Evolutionary conservation across 2,888 invertebrate genomes (phyloP), one percentile per base, ranked within the genome.

Genomic region (Polymixis flavicincta): DNA sequence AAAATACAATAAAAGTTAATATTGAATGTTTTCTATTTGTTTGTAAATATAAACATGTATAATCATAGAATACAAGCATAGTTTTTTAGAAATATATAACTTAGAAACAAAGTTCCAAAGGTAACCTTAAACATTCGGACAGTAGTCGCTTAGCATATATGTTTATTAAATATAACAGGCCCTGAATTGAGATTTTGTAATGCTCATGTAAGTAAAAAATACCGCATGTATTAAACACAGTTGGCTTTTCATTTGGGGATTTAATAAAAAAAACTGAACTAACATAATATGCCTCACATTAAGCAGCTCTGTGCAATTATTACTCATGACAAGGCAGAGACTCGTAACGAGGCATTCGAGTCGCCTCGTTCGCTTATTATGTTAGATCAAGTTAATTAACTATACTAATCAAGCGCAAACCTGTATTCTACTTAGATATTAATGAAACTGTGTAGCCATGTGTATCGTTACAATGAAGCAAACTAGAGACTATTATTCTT

Each of bases 401-500:
- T 74, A n/a, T 68, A 61, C 37, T 63, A 65, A 76, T 66, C 59
- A 69, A 76, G 70, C 48, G 37, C 37, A 6, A 80, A 83, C 71
- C 45, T 77, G 59, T 81, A 82, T 54, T 74, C 61, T 73, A 69
- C 37, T 79, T 78, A 76, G 63, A 70, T 11, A 80, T 79, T 60
- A 70, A 85, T 77, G 45, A 76, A 68, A 55, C 54, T 70, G 50
- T 65, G 57, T 76, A 81, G 61, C 45, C 68, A 54, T 78, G 57
- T 82, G 19, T 83, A 80, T 61, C 32, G 55, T 83, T 68, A 76
- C 69, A 70, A 77, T 61, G 60, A 72, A 71, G 4, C 25, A 69
- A 63, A 57, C 42, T 85, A 76, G 74, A 78, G 28, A 63, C 55
- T 74, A 77, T 71, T 71, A 80, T 63, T 80, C 76, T 78, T 83